A percentile compares a stretch with the other conserved stretches of the same genome.
phyloP scores from a whole-genome alignment of 2,113 vertebrate genomes.

The Pseudolaguvia tuberculata region DNA sequence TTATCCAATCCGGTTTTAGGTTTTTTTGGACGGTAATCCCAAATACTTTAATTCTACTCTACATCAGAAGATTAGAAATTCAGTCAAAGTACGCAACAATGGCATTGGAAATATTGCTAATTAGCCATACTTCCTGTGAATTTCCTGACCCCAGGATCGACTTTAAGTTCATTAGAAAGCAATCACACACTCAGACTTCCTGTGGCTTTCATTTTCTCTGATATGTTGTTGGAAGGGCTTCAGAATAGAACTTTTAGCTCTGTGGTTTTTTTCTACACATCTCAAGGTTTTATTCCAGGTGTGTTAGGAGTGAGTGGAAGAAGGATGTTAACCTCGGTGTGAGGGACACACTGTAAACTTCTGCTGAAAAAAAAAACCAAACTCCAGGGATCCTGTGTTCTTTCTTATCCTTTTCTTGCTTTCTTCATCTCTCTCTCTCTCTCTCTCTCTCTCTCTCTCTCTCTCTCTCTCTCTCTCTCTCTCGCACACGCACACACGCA shows the following conservation, averaged over 20 bases:
- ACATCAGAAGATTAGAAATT: neutral
- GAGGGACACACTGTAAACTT: neutral
- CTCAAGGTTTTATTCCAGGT: neutral
- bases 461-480: neutral
- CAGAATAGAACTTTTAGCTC: neutral
- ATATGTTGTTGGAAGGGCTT: neutral
- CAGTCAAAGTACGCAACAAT: neutral
- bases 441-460: neutral
- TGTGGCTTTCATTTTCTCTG: neutral
- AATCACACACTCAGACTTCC: neutral
- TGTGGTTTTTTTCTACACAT: neutral
- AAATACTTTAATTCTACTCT: too few species aligned
- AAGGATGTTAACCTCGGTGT: neutral
- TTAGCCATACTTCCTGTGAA: neutral
- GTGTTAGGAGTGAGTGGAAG: neutral
- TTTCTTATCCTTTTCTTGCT: neutral
- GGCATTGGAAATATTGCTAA: neutral
- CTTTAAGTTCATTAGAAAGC: neutral
- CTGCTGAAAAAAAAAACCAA: neutral
- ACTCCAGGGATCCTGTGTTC: slow-evolving; percentile 2
- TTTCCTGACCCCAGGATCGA: neutral
- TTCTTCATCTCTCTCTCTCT: neutral
- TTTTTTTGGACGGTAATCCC: too few species aligned
- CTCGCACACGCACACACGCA: too few species aligned
- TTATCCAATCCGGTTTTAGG: too few species aligned